These are phyloP conservation scores for Pithys albifrons DNA, from an alignment of 2,113 vertebrate species.

Conservation along the genomic window DNA sequence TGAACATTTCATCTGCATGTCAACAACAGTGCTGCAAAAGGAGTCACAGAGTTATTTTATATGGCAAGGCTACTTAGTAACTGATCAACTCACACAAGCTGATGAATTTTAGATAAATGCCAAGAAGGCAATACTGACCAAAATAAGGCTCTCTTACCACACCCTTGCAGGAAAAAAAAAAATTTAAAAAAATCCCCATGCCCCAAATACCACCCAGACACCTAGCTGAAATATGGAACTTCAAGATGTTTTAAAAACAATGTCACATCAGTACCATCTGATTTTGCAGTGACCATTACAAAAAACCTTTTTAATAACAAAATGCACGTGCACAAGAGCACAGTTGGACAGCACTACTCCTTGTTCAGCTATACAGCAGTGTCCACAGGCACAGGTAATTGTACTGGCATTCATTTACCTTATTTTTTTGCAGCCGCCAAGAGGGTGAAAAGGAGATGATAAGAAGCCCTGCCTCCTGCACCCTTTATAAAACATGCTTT, in stretches of 20 bases:
- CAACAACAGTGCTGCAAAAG: background rate
- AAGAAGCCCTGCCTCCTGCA: background rate
- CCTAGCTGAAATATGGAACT: background rate
- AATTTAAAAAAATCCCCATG: background rate
- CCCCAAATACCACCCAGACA: background rate
- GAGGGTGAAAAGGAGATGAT: background rate
- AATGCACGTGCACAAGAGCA: background rate
- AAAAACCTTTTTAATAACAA: background rate
- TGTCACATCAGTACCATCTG: background rate
- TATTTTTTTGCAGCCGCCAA: background rate
- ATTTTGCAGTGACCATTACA: background rate
- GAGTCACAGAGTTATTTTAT: background rate
- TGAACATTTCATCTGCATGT: background rate
- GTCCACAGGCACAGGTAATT: background rate
- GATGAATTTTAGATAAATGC: background rate
- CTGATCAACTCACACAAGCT: background rate
- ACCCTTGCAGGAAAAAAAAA: too few relatives aligned
- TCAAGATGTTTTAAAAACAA: background rate
- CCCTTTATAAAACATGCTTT: background rate
- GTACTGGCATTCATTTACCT: background rate
- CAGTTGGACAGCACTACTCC: background rate
- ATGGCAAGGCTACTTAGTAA: background rate
- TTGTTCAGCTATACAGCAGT: background rate
- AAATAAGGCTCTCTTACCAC: background rate
- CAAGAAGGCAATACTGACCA: background rate